Base-by-base conservation (phyloP, 2,113 vertebrate species). In the Rhinichthys klamathensis region DNA sequence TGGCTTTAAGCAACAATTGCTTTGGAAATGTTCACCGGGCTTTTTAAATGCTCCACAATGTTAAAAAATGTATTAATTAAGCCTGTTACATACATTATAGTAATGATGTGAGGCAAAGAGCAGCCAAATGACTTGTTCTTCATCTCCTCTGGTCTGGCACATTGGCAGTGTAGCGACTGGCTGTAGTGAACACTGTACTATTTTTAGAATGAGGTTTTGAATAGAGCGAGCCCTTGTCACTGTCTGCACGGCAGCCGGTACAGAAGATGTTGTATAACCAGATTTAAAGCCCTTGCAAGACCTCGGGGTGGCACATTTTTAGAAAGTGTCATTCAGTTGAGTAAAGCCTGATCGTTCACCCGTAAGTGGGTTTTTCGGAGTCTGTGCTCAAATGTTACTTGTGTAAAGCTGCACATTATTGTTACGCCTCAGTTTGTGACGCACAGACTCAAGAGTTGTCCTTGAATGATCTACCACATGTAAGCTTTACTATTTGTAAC, bases 151-250 rank as follows among this genome's bases (percentile, higher is more conserved):
- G 63, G 83, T 21, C 35, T 75, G 83, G 77, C 77, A 85, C 58
- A 75, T 4, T 44, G 65, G 70, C 10, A 18, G 49, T 56, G 44
- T 76, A 65, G 74, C 80, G 11, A 83, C 78, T 72, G 49, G 27
- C 58, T 80, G 38, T 75, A 63, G 72, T 54, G 77, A 85, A 85
- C 78, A 44, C 13, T 16, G 61, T 38, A 30, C 74, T 88, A 78
- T 83, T 85, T 88, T 56, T 85, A 88, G 83, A 82, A 78, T 30
- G 60, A 44, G 41, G 44, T 35, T 82, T 78, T 82, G 63, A 79
- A 83, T 85, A 88, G 44, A 82, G 80, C 30, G 10, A 7, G 30
- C 60, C 23, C 60, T 87, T 72, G 77, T 61, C 35, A 30, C 25
- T 60, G 51, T 80, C 84, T 85, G 35, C 77, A 58, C 58, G 16